Percentiles rank a stretch among this genome's conserved stretches.
These are phyloP conservation scores for Plagodis dolabraria DNA, from an alignment of 2,888 invertebrate species.

Conservation along the genomic window DNA sequence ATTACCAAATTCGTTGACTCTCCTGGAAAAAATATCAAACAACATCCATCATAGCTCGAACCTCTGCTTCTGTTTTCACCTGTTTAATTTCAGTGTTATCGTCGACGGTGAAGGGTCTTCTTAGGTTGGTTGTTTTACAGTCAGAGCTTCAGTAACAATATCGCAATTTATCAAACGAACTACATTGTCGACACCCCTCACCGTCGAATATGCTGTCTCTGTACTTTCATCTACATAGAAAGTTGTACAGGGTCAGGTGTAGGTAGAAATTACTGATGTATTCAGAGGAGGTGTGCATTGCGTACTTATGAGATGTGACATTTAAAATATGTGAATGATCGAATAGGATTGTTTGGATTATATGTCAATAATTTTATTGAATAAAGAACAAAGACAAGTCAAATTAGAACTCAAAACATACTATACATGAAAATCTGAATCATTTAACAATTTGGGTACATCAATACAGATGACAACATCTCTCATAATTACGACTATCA, in stretches of 20 bases:
- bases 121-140: constrained; percentile 49
- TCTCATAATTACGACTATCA: too few relatives aligned
- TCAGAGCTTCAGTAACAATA: constrained; percentile 71
- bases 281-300: constrained; percentile 8
- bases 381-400: too few relatives aligned
- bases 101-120: constrained; percentile 35
- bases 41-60: constrained; percentile 38
- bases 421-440: too few relatives aligned
- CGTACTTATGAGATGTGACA: constrained; percentile 2
- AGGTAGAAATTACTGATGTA: constrained; percentile 28
- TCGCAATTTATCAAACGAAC: constrained; percentile 82
- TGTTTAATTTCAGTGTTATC: constrained; percentile 11
- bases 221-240: constrained; percentile 52
- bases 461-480: too few relatives aligned
- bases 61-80: constrained; percentile 18
- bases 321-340: too few relatives aligned
- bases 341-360: not conserved
- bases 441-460: too few relatives aligned
- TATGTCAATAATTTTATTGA: too few relatives aligned
- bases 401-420: too few relatives aligned
- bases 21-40: constrained; percentile 43
- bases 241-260: constrained; percentile 42
- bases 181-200: constrained; percentile 74
- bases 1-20: constrained; percentile 57
- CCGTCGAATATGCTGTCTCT: constrained; percentile 39